Conservation (phyloP, 2,888 invertebrate genomes). For the Lithophane ornitopus region DNA sequence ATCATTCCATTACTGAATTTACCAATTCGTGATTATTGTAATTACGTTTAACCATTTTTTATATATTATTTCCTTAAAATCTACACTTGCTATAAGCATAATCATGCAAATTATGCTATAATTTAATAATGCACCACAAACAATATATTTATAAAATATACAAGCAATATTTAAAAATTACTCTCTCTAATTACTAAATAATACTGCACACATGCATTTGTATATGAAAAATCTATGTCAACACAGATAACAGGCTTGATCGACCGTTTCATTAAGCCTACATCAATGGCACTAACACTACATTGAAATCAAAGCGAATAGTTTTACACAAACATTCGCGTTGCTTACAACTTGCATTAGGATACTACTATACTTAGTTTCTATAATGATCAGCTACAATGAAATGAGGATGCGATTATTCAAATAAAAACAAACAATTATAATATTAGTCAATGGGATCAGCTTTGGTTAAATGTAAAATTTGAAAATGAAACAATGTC, state of each 20-base stretch:
- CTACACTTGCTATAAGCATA: slow-evolving; percentile 60
- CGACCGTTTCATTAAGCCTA: slow-evolving; percentile 63
- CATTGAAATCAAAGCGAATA: slow-evolving; percentile 65
- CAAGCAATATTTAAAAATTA: slow-evolving; percentile 73
- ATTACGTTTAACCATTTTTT: slow-evolving; percentile 38
- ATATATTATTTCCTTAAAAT: slow-evolving; percentile 52
- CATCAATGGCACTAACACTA: slow-evolving; percentile 73
- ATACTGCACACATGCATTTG: slow-evolving; percentile 86
- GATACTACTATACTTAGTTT: slow-evolving; percentile 31
- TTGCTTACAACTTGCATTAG: slow-evolving; percentile 53
- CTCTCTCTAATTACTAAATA: slow-evolving; percentile 77
- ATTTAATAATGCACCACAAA: slow-evolving; percentile 64
- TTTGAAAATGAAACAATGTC: slow-evolving; percentile 70
- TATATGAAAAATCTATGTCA: slow-evolving; percentile 80
- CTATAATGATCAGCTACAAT: slow-evolving; percentile 57
- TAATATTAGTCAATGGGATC: slow-evolving; percentile 78
- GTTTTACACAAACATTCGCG: slow-evolving; percentile 31
- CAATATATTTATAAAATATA: slow-evolving; percentile 70
- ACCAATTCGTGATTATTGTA: slow-evolving; percentile 42
- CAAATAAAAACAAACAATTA: slow-evolving; percentile 66
- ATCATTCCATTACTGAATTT: slow-evolving; percentile 55
- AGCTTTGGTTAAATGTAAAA: slow-evolving; percentile 77
- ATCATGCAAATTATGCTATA: slow-evolving; percentile 64
- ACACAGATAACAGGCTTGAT: slow-evolving; percentile 81
- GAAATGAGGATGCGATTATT: slow-evolving; percentile 68